Base-by-base conservation (phyloP, 2,797 vertebrate species). In the Phrynocephalus forsythii region DNA sequence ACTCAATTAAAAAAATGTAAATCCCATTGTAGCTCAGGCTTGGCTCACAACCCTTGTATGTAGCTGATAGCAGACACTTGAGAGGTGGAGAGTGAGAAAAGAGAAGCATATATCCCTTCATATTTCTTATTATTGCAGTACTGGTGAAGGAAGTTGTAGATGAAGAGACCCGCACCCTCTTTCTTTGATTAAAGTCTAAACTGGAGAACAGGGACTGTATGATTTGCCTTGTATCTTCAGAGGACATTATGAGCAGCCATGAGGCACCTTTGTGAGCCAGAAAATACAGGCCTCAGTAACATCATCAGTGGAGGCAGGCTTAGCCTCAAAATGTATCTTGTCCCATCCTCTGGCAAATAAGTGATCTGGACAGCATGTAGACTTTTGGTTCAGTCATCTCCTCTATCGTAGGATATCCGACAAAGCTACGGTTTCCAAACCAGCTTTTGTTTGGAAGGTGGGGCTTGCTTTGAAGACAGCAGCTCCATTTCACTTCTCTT, bases 401-500 rank as follows among this genome's bases (percentile, higher is more conserved):
- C 28, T 68, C 52, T 28, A 76, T 2, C 72, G 33, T 1, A 79
- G 28, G 66, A 73, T 1, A 26, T 20, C n/a, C 33, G 15, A 5
- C 38, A 82, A 38, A 38, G 48, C 1, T n/a, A 44, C 22, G 22
- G n/a, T 79, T 10, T 16, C 76, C 26, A 84, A 13, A 73, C 68
- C 69, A 33, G 30, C 69, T 24, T 38, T 33, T 63, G 28, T 13
- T 84, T 48, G 80, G 16, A 85, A 79, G 76, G 50, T 11, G 0
- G 38, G 38, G 38, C 38, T 44, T 63, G 28, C 20, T 84, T 48
- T 85, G 16, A 85, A 79, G 76, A 66, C 18, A 11, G 26, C 8
- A 1, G 30, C 71, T 28, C 20, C 6, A 52, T 67, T 79, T 88
- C 69, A 44, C 16, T 88, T 88, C 83, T 75, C 56, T 56, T 85